phyloP scores from a whole-genome alignment of 2,888 invertebrate genomes.

The Lagria hirta region DNA sequence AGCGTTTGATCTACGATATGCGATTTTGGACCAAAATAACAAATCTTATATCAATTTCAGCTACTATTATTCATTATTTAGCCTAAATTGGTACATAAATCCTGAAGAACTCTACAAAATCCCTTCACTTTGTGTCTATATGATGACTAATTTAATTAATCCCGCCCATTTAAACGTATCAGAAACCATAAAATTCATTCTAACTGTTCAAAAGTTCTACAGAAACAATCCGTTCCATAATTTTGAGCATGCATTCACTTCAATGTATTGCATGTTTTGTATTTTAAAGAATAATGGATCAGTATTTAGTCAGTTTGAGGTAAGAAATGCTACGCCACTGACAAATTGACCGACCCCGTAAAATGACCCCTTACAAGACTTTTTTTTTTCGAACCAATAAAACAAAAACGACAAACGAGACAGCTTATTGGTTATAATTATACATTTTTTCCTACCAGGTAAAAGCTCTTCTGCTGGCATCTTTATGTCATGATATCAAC shows the following conservation, averaged over 20 bases:
- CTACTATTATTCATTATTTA: too few species aligned
- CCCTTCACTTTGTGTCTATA: conserved; percentile 58
- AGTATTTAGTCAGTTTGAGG: conserved; percentile 30
- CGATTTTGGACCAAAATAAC: too few species aligned
- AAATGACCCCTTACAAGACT: too few species aligned
- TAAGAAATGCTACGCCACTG: too few species aligned
- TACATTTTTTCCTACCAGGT: conserved; percentile 31
- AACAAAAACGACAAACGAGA: conserved; percentile 6
- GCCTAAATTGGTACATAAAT: conserved; percentile 61
- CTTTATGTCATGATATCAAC: conserved; percentile 65
- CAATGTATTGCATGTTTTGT: conserved; percentile 63
- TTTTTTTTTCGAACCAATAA: too few species aligned
- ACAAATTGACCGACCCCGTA: too few species aligned
- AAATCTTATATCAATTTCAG: too few species aligned
- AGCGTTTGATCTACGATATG: too few species aligned
- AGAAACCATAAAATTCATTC: conserved; percentile 55
- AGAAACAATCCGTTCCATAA: conserved; percentile 63
- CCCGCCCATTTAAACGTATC: conserved; percentile 51
- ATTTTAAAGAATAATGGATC: conserved; percentile 57
- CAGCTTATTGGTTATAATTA: not conserved
- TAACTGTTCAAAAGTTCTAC: conserved; percentile 57
- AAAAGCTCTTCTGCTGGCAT: conserved; percentile 58
- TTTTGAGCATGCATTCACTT: conserved; percentile 65
- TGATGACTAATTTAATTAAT: conserved; percentile 58
- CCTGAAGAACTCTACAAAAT: conserved; percentile 57